A percentile compares a stretch with the other conserved stretches of the same genome.
phyloP scores from a whole-genome alignment of 2,888 invertebrate species.

The Hyles lineata region DNA sequence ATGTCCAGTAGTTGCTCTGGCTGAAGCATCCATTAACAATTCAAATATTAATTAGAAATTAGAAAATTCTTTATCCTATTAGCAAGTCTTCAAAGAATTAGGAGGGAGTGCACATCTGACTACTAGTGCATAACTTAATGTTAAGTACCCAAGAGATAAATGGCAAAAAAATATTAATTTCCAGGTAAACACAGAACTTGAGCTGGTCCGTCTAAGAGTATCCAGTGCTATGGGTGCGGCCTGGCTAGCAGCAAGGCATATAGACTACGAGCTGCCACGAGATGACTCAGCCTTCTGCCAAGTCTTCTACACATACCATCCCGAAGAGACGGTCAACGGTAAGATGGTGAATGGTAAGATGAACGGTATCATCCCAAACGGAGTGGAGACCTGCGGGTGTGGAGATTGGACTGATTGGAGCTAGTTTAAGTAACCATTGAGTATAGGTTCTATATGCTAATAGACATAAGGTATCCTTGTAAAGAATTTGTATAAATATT shows the following conservation, averaged over 20 bases:
- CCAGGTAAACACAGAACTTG: conserved; percentile 77
- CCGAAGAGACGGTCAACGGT: conserved; percentile 42
- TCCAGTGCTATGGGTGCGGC: conserved; percentile 94
- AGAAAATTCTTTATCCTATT: no score
- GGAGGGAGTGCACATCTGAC: no score
- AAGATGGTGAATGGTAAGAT: conserved; percentile 45
- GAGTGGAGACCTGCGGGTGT: conserved; percentile 33
- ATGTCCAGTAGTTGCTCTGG: no score
- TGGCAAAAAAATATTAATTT: conserved; percentile 23
- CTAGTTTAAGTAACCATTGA: neutral
- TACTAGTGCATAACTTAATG: no score
- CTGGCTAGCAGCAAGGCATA: conserved; percentile 91
- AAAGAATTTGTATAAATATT: no score
- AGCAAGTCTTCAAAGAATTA: no score
- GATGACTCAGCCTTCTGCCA: conserved; percentile 89
- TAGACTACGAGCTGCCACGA: conserved; percentile 86
- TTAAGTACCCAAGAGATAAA: no score
- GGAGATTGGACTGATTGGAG: conserved; percentile 36
- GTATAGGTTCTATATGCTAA: no score
- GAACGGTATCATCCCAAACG: conserved; percentile 39
- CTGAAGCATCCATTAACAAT: no score
- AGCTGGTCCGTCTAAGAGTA: conserved; percentile 88
- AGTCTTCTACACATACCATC: conserved; percentile 86
- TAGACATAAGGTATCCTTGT: no score
- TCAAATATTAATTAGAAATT: no score